Evolutionary conservation across 1,140 invertebrate genomes (phyloP), one percentile per base, ranked within the genome.

Genomic region (Magallana gigas): DNA sequence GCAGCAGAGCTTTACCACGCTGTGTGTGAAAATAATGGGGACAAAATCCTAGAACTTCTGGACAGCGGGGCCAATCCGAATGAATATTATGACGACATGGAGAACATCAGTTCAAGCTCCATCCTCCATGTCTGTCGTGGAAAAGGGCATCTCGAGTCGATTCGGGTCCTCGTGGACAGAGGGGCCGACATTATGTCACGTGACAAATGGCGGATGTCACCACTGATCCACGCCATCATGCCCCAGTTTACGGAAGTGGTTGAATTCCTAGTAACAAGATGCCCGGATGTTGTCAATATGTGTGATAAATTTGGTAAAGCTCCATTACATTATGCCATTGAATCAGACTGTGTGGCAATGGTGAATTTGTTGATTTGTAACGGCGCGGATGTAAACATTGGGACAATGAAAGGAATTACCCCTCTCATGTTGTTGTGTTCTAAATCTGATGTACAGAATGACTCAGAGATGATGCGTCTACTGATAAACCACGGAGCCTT

Each of bases 171-270:
- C 5, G 84, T 91, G 8, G 81, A 89, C 11, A 57, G 85, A 59
- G 90, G 90, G 8, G 90, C 91, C 7, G 71, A 83, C 5, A 76
- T 91, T 16, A 83, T 85, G 12, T 83, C 87, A 8, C 36, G 88
- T 23, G 91, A 91, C 71, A 87, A 90, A 83, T 91, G 91, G 91
- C 83, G 90, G 11, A 89, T 90, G 81, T 90, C 91, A 4, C 91
- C 91, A 3, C 68, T 91, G 1, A 89, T 90, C 87, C 91, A 90
- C 71, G 87, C 87, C 48, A 83, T 90, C 5, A 62, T 85, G 16
- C 83, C 89, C 8, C 83, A 89, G 36, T 88, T 86, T 76, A 16
- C 80, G 36, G 90, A 91, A 11, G 80, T 91, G 2, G 87, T 85
- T n/a, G 57, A 91, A n/a, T 62, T 90, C 12, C 82, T 91, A 0